Evolutionary conservation across 2,888 invertebrate genomes (phyloP), one percentile per base, ranked within the genome.

Genomic region (Lepidonotus clava): DNA sequence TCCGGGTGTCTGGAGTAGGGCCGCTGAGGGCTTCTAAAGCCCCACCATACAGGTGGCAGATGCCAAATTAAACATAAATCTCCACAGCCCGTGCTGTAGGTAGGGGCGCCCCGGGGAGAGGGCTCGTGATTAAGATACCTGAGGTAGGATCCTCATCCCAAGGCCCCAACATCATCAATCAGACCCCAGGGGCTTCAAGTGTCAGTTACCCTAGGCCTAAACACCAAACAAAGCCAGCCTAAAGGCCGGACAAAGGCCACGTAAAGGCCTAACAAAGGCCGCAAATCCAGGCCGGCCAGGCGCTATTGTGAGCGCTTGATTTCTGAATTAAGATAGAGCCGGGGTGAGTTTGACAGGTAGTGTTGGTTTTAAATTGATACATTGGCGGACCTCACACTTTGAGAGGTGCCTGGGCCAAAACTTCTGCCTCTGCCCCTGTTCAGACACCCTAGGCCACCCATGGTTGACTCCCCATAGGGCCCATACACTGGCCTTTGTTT

Each of bases 321-420:
- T 71, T 21, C 8, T 38, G 71, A 18, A 71, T 71, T 71, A 71
- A 71, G 71, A 71, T 38, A 38, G 36, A 8, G 36, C 71, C 71
- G 21, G 28, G 71, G 14, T 34, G 36, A 34, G 36, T 36, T 38
- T 71, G 71, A 71, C 71, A 71, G 21, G 21, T 38, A 32, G 61
- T 61, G 28, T 38, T 5, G 71, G 36, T 32, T 71, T 71, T 18
- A 71, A 71, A 71, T 71, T 71, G 71, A 71, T 71, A 71, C 71
- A 71, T 71, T 71, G 36, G 36, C 66, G n/a, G 36, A 34, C 34
- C 36, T 34, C 36, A 38, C 36, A 71, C 36, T 38, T 71, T 38
- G 71, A 71, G 36, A 71, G 71, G 71, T 71, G 38, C 71, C 71
- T n/a, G n/a, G n/a, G n/a, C n/a, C n/a, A n/a, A n/a, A n/a, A n/a